Base-by-base conservation (phyloP, 2,113 vertebrate genomes). In the Coregonus clupeaformis region DNA sequence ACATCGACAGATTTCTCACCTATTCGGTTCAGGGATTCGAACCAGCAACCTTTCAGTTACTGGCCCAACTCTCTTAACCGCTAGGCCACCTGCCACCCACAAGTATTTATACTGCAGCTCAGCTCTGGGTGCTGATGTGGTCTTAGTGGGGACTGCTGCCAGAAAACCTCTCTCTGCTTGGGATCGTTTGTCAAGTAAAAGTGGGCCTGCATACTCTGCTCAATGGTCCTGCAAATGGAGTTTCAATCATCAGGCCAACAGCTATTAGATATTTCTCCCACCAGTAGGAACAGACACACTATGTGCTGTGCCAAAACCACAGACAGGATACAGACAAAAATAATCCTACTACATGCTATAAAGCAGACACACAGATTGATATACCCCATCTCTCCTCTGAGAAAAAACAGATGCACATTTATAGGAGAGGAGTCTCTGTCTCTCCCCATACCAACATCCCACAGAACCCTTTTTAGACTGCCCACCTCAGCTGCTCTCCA, bases 31-130 rank as follows among this genome's bases (percentile, higher is more conserved):
- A 42, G 36, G 36, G 36, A 42, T 42, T 42, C 36, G 0, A 42
- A 42, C 36, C 36, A 11, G 36, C 36, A 42, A 42, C 36, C 9
- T 42, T 42, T 42, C 36, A 42, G 36, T 11, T 42, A 42, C 36
- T 2, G 36, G 36, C 36, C 36, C 36, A 42, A 42, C 11, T 42
- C 36, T 42, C 36, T 42, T 42, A 42, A 42, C 36, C 9, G 36
- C 36, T 42, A 11, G 36, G 36, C 36, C 36, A 42, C 36, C 36
- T 42, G 36, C 9, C 36, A 42, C 9, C 36, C 36, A 72, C 57
- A 72, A 73, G 69, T 81, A 81, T 77, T 86, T 77, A 71, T 79
- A 75, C 47, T 74, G 57, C 55, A 73, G 67, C 49, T n/a, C 42
- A 62, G 63, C 59, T 18, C 30, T 62, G 72, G 57, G 77, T 75